Evolutionary conservation across 2,797 vertebrate genomes (phyloP), one percentile per base, ranked within the genome.

Genomic region (Paramormyrops hopkinsi): DNA sequence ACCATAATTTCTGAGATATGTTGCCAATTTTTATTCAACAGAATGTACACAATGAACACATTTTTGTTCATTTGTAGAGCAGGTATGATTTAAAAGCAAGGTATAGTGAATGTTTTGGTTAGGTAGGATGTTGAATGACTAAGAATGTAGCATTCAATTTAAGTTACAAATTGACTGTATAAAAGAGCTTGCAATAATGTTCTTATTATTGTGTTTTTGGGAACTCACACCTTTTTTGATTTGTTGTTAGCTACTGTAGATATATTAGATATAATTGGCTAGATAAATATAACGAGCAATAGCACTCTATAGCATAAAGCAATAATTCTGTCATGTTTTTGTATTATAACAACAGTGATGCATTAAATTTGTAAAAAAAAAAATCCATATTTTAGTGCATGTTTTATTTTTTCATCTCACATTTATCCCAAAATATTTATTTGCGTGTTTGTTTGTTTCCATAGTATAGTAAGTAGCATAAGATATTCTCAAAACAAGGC

Each of bases 401-500:
- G 17, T 1, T 51, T 85, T 22, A 2, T 29, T 14, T 48, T 53
- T 22, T 11, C 22, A 51, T 54, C 22, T 86, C 4, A 25, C 11
- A 54, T 54, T 37, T 54, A 33, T 5, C 22, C 76, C 19, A 44
- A 84, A 84, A 84, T 84, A 69, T 69, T 33, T 33, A 7, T 69
- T 29, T 59, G 19, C 0, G 0, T 29, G 25, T 29, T 69, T 33
- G 62, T 69, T 82, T 46, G 19, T 22, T 44, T 79, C 41, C 7
- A 44, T 69, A 8, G 54, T 65, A 62, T 65, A 41, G 41, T 65
- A 54, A 62, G 54, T 93, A 94, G 92, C 94, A 92, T 93, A 93
- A 94, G 93, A 94, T 91, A 91, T 93, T 95, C 93, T 54, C 91
- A 91, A 93, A 92, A 92, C 92, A 94, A 92, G 93, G 91, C 94